Evolutionary conservation across 2,797 vertebrate genomes (phyloP), one percentile per base, ranked within the genome.

Genomic region (Aldrovandia affinis): DNA sequence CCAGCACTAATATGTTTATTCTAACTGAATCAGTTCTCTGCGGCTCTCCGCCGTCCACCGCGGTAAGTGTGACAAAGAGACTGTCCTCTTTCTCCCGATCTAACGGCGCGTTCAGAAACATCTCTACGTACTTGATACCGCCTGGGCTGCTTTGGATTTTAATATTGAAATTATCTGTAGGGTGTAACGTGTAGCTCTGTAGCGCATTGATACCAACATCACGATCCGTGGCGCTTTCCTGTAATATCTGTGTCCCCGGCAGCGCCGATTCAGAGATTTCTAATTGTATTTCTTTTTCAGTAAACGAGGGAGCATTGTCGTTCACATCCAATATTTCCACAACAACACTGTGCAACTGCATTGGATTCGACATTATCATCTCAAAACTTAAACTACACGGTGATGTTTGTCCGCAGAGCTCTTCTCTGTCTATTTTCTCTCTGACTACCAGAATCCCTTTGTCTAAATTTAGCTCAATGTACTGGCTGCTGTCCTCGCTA

Each of bases 261-360:
- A 0, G 81, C 0, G 93, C 92, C 0, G 90, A 93, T 87, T 96
- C 95, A 0, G 0, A 86, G 1, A 96, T 90, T 86, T 95, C 94
- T 36, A 96, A 47, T 30, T 81, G 85, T 0, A 95, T 82, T 2
- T 89, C 85, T 0, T 93, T 90, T 12, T 92, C 91, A 4, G 91
- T 87, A 87, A 95, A 96, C 30, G 89, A 89, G 0, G 95, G 95
- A 0, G 88, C 84, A 70, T 96, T 95, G 28, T 96, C 95, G 86
- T 96, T 96, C 25, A 95, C 88, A 81, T 96, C 95, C 0, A 89
- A 84, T 57, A 96, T 90, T 52, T 93, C 92, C 22, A 96, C 82
- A 61, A 85, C 91, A 28, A 96, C 79, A 22, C 89, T 88, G 42
- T 92, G 94, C 10, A 96, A 85, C 70, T 96, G 93, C 36, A 96